Conservation (phyloP, 2,113 vertebrate species). For the Pagrus major region DNA sequence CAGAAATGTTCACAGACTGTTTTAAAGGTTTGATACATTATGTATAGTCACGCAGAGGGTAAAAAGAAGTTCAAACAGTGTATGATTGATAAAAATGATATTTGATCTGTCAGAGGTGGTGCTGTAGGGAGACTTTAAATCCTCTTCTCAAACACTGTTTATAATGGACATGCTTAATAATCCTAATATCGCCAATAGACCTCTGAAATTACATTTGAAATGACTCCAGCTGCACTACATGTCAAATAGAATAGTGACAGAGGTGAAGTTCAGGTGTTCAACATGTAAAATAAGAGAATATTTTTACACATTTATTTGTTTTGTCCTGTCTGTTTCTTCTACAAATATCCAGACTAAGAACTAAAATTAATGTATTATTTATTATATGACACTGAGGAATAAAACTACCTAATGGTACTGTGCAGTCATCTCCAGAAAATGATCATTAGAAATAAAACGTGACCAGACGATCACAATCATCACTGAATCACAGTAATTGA, state of each 20-base stretch:
- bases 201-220: neutral
- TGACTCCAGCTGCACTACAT: neutral
- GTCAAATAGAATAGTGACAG: neutral
- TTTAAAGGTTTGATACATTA: neutral
- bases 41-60: no score
- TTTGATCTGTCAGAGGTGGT: neutral
- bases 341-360: neutral
- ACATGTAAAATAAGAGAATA: neutral
- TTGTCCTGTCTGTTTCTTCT: neutral
- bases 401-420: neutral
- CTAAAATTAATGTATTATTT: neutral
- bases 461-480: constrained; percentile 5
- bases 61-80: neutral
- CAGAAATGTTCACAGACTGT: neutral
- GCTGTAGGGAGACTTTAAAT: constrained; percentile 8
- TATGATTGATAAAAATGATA: neutral
- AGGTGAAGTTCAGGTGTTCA: neutral
- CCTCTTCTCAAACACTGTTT: neutral
- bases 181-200: neutral
- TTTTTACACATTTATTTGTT: neutral
- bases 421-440: no score
- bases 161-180: neutral
- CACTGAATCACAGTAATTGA: constrained; percentile 14
- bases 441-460: no score
- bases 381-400: neutral